Evolutionary conservation across 2,797 vertebrate genomes (phyloP), one percentile per base, ranked within the genome.

Genomic region (Alosa sapidissima): DNA sequence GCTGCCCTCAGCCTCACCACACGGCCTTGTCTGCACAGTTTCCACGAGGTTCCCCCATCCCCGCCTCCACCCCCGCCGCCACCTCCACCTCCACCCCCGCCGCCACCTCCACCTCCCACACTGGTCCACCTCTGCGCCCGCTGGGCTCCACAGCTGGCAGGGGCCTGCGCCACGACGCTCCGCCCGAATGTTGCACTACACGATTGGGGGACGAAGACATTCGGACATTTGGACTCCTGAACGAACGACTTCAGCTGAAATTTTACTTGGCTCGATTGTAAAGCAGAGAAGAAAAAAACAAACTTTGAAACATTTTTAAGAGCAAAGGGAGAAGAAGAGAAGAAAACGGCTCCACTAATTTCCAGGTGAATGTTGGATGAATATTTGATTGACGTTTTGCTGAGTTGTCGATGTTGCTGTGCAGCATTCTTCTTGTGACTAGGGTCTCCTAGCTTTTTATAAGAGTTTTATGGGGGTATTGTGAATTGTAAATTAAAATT

Each of bases 401-500:
- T 89, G 88, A 47, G 88, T 85, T 91, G 87, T 93, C 87, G 92
- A 92, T 92, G 93, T 95, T 94, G 94, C 93, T 94, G 93, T 92
- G 92, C 94, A 94, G 93, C 93, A 92, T 94, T 92, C 86, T 93
- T 93, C 90, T 84, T 85, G 21, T 92, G 84, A 87, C 89, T 90
- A 19, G 36, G 68, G 68, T 75, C 62, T 58, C 88, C 90, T 93
- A 91, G 92, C 90, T 90, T 87, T 89, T 93, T 92, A 93, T 91
- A 91, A 82, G 78, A 88, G 45, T 81, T 89, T 90, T 84, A 88
- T 49, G 86, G 90, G 60, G 88, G 84, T 90, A 88, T 90, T 85
- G 89, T 90, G 91, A 92, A 91, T 91, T 93, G 87, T 94, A 93
- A 94, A 95, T 95, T 93, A 95, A 95, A 95, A 85, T 89, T 91